Evolutionary conservation across 2,888 invertebrate genomes (phyloP).

Genomic region (Schizotus pectinicornis): DNA sequence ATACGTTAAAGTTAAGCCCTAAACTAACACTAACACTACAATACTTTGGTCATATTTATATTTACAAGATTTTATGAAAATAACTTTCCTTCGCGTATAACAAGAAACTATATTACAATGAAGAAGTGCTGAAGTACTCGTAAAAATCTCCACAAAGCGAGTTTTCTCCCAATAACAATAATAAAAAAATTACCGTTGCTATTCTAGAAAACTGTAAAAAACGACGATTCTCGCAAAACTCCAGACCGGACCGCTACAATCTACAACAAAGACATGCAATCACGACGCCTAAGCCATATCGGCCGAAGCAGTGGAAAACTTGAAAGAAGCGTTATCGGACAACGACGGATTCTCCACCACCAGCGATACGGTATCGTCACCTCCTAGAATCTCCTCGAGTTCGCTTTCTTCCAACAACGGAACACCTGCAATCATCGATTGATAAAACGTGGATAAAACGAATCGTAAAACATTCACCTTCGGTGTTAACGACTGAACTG

Average conservation of each 20-base stretch:
- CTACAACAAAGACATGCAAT: background rate
- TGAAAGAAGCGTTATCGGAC: constrained; percentile 54
- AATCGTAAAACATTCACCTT: constrained; percentile 59
- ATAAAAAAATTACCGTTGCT: too few species aligned
- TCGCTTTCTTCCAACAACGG: constrained; percentile 58
- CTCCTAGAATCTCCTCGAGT: constrained; percentile 53
- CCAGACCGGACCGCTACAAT: too few species aligned
- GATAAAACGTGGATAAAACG: constrained; percentile 1
- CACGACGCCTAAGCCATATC: constrained; percentile 47
- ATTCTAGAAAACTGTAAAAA: background rate
- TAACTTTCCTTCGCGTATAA: constrained; percentile 7
- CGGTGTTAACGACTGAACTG: constrained; percentile 57
- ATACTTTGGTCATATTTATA: constrained; percentile 22
- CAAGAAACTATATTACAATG: too few species aligned
- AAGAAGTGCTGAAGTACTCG: too few species aligned
- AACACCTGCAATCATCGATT: constrained; percentile 47
- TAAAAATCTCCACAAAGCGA: too few species aligned
- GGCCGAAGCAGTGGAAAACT: constrained; percentile 52
- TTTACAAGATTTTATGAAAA: constrained; percentile 19
- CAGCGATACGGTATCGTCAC: constrained; percentile 45
- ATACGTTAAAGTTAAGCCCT: background rate
- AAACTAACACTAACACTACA: constrained; percentile 8
- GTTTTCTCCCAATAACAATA: too few species aligned
- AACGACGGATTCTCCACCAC: constrained; percentile 54
- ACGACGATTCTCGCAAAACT: too few species aligned